Evolutionary conservation across 2,113 vertebrate genomes (phyloP).

Genomic region (Oostethus manadensis): DNA sequence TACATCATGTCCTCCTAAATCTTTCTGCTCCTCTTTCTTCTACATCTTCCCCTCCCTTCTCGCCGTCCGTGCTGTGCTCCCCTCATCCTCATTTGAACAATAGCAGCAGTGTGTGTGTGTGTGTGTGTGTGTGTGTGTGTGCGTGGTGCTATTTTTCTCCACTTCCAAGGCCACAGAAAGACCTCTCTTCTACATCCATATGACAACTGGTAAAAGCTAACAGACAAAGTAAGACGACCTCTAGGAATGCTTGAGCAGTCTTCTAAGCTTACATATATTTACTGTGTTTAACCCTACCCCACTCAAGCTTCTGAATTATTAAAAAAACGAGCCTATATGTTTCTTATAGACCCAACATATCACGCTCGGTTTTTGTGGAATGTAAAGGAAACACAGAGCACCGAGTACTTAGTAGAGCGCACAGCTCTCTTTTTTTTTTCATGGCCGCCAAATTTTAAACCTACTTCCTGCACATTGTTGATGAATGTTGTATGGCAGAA

Average conservation of each 20-base stretch:
- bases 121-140: slow-evolving; percentile 24
- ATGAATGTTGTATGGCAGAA: too few species aligned
- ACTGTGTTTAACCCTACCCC: slow-evolving; percentile 26
- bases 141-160: slow-evolving; percentile 59
- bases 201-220: slow-evolving; percentile 27
- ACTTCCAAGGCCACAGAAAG: slow-evolving; percentile 56
- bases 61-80: slow-evolving; percentile 38
- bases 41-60: slow-evolving; percentile 43
- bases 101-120: slow-evolving; percentile 41
- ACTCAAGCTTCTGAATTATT: slow-evolving; percentile 34
- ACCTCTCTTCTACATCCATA: slow-evolving; percentile 35
- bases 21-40: slow-evolving; percentile 32
- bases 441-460: neutral
- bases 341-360: neutral
- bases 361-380: slow-evolving; percentile 2
- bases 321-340: neutral
- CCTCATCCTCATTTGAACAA: slow-evolving; percentile 56
- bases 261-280: slow-evolving; percentile 21
- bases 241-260: slow-evolving; percentile 35
- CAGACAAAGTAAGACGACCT: slow-evolving; percentile 41
- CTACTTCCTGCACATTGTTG: neutral
- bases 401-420: neutral
- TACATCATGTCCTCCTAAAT: slow-evolving; percentile 46
- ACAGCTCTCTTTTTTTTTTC: slow-evolving; percentile 1
- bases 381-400: neutral